Evolutionary conservation across 2,797 vertebrate genomes (phyloP), one percentile per base, ranked within the genome.

Genomic region (Nasua narica): DNA sequence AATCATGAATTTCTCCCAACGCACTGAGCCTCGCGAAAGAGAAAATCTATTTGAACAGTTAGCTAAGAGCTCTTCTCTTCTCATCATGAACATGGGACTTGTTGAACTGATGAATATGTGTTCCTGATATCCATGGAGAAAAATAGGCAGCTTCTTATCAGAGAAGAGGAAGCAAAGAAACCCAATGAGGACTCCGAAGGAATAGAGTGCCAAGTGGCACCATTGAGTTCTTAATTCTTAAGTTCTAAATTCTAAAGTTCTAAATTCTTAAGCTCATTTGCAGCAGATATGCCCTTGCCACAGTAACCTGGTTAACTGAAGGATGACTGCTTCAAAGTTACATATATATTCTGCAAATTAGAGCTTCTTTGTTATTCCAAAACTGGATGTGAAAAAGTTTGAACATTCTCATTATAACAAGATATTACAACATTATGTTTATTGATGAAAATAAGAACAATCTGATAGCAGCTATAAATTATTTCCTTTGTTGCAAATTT

Each of bases 381-480:
- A 96, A 78, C 1, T 56, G 46, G 21, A 21, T 50, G 46, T 58
- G 5, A 76, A 65, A 46, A 77, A 52, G 10, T 19, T 91, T 52
- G 16, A 83, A 67, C 3, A 52, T 89, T 81, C 54, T 18, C 19
- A 12, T n/a, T 74, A 72, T n/a, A 54, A 14, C 1, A 60, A 65
- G 18, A 58, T 43, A 76, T n/a, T 25, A 65, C 3, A 72, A 62
- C 3, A 76, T 37, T 86, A 76, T 25, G 23, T 54, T 58, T 78
- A 16, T 32, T 70, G 50, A 40, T 69, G 10, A 69, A 89, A 76
- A 82, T 82, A 46, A 72, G 25, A 90, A 81, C 52, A 56, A 90
- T 54, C 27, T 86, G 4, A 19, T 50, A 52, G 5, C 21, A 62
- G 77, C 35, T 74, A 40, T 46, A 67, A 35, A 91, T 37, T 91